Evolutionary conservation across 2,797 vertebrate species (phyloP), one percentile per base, ranked within the genome.

Genomic region (Brachyalestes nurse): DNA sequence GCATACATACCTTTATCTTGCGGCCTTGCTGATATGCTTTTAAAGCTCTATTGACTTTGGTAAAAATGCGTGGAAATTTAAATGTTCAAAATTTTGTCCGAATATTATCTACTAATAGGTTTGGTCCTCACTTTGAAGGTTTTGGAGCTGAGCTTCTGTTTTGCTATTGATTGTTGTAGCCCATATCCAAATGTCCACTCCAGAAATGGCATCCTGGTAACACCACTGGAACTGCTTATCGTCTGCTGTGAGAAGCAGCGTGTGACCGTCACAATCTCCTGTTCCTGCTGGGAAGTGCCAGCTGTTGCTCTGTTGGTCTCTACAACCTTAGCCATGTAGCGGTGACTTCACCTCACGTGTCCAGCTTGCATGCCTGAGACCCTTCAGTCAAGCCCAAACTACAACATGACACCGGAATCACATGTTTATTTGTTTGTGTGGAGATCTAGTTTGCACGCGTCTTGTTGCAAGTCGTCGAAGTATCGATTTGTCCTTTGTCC

Each of bases 401-500:
- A 13, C 66, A 28, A 9, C 60, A 73, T 57, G 60, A 73, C 16
- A 38, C 14, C 25, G 2, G 51, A 28, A 4, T 62, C 40, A 10
- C 40, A 14, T 61, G 42, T 34, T 28, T 28, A 28, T 28, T 57
- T 51, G 42, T 61, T 53, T 17, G 64, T 21, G 19, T 38, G 38
- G 14, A 12, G n/a, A 53, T 60, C 70, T 73, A 28, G 47, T 57
- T 45, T 6, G 45, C n/a, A 28, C 4, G 49, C 60, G 45, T 67
- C 47, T 65, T 51, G 14, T 34, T 65, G 71, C 38, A 25, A 23
- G 60, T 47, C 0, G 6, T 80, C 53, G 40, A 25, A 47, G 79
- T 28, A 71, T 75, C 19, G 73, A 70, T 81, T 71, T 65, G 74
- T 77, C 60, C 23, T 34, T 72, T 65, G 58, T 72, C 47, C 47